Evolutionary conservation across 2,113 vertebrate species (phyloP).

Genomic region (Corythornis madagascariensis): DNA sequence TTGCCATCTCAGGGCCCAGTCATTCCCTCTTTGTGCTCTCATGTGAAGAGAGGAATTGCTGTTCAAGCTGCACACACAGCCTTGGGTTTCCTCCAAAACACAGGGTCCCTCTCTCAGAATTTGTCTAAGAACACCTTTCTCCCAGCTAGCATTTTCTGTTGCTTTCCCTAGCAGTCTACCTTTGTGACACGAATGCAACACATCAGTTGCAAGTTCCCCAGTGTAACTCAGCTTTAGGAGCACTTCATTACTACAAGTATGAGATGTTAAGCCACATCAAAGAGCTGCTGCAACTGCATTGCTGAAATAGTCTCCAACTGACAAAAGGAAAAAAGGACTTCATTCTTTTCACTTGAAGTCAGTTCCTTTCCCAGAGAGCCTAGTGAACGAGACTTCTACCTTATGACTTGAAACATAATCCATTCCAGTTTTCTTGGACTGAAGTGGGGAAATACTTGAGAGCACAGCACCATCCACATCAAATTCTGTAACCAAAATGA

Average conservation of each 20-base stretch:
- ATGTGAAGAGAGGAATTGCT: background rate
- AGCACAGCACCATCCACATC: background rate
- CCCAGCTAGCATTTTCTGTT: background rate
- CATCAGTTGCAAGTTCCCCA: background rate
- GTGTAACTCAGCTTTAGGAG: background rate
- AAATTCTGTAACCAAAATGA: background rate
- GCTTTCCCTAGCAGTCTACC: background rate
- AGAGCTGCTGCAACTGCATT: background rate
- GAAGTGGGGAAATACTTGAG: background rate
- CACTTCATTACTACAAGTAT: background rate
- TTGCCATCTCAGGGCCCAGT: background rate
- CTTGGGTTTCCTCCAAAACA: background rate
- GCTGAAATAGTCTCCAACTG: conserved; percentile 12
- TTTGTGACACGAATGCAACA: background rate
- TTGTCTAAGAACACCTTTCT: background rate
- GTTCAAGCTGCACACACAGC: background rate
- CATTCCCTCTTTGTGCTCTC: background rate
- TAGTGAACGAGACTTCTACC: background rate
- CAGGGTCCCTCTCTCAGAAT: background rate
- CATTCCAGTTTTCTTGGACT: background rate
- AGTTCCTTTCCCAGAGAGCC: background rate
- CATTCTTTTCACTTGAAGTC: background rate
- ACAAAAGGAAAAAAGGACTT: background rate
- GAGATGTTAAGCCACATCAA: background rate
- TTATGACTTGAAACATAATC: background rate